Base-by-base conservation (phyloP, 2,113 vertebrate genomes). In the Tychaedon coryphoeus region DNA sequence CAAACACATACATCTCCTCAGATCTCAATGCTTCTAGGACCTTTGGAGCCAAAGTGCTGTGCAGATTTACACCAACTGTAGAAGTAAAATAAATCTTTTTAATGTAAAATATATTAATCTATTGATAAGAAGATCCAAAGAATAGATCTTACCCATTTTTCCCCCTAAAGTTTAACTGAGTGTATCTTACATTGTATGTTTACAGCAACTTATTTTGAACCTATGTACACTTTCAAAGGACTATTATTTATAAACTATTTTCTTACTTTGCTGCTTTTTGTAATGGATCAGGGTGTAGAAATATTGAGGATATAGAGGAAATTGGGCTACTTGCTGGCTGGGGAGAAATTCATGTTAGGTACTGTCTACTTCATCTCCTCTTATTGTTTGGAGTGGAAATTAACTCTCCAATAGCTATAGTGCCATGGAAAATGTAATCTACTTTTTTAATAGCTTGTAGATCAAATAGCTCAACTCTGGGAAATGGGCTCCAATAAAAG, bases 401-500 rank as follows among this genome's bases (percentile, higher is more conserved):
- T 80, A 93, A 66, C 31, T 77, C 26, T 77, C 28, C n/a, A 65
- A 48, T 58, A 74, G 16, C 74, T 71, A 34, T 29, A 53, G 5
- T 31, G 26, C 19, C 51, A 16, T 54, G 26, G 28, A 93, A 92
- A 96, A 53, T 5, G 36, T 47, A 70, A 71, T 80, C 24, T 91
- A 29, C 24, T 61, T 83, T 92, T 91, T 79, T 19, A 75, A 84
- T 71, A 91, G 14, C 22, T 88, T 95, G 54, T 70, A 87, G 76
- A 88, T 80, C 47, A 92, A 76, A 75, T 66, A 82, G 34, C 72
- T 93, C 58, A 74, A 23, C 7, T 75, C 28, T 67, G 29, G 50
- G 50, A 86, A 95, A 89, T 67, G 38, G 5, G 11, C 78, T 95
- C 67, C 69, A 95, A 86, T 91, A 90, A 93, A 93, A 65, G 38